Evolutionary conservation across 2,888 invertebrate species (phyloP), one percentile per base, ranked within the genome.

Genomic region (Kuschelorhynchus macadamiae): DNA sequence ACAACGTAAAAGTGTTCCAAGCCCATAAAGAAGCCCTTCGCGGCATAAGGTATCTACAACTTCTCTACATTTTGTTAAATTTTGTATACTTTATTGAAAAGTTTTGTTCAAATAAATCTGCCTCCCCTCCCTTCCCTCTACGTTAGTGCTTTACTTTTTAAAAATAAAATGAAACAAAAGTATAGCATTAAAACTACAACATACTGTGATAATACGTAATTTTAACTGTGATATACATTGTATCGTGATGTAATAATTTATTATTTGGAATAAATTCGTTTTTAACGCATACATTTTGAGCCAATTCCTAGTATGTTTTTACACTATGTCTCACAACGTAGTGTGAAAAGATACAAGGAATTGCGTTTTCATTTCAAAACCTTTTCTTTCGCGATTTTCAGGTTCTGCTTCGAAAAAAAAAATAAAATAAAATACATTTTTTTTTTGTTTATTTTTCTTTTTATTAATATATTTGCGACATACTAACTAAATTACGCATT

Each of bases 1-100:
- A 99, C 88, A 99, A 99, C 87, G 99, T 99, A 65, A 98, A 99
- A 89, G 98, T 99, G 97, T 99, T 97, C 88, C 98, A 98, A 86
- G 99, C 98, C 63, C 99, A 99, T 86, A 98, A 99, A 90, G 99
- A 99, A 88, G 96, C 99, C 74, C 93, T 99, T 78, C 91, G 99
- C 85, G 98, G 98, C 86, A 93, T 99, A 88, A 95, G 95, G 95
- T 96, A 92, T 88, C 83, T 83, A 82, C 83, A 83, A 81, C 81
- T 82, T 81, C 79, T 81, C 81, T 83, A 71, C 80, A 81, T 80
- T 78, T 77, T 81, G 76, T 76, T 81, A 75, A 71, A 75, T 77
- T 76, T 80, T 82, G 81, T 82, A 82, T 75, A 79, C 66, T 76
- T 78, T 71, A 76, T 77, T 74, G 66, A 71, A 77, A 74, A 75